Conservation (phyloP, 2,797 vertebrate species). For the Etheostoma perlongum region DNA sequence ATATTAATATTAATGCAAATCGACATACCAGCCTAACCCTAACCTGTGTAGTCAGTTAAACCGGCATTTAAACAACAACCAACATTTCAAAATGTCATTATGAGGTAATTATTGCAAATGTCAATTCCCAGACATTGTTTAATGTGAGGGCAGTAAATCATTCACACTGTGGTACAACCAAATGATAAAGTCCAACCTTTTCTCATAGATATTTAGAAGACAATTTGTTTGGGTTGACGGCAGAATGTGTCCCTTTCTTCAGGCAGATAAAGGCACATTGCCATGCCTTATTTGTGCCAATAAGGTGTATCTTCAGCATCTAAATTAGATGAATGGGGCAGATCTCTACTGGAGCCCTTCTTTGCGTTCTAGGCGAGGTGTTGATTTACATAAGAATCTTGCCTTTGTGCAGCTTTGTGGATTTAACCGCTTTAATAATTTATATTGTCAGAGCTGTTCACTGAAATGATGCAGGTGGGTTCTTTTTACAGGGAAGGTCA, state of each 20-base stretch:
- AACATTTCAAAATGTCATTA: constrained; percentile 2
- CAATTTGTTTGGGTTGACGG: background rate
- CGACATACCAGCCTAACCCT: background rate
- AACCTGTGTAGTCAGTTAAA: background rate
- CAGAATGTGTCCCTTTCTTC: background rate
- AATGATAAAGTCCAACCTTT: constrained; percentile 3
- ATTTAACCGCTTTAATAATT: constrained; percentile 30
- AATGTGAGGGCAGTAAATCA: background rate
- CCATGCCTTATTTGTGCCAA: constrained; percentile 24
- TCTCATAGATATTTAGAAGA: background rate
- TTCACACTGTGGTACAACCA: background rate
- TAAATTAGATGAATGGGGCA: constrained; percentile 12
- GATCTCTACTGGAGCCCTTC: background rate
- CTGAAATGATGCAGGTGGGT: constrained; percentile 14
- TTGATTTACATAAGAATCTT: constrained; percentile 31
- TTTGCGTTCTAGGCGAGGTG: background rate
- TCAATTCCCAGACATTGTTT: background rate
- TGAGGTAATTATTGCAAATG: background rate
- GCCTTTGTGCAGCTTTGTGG: constrained; percentile 26
- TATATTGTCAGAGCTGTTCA: constrained; percentile 3
- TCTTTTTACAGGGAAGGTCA: constrained; percentile 28
- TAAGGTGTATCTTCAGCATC: constrained; percentile 15
- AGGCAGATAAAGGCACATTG: constrained; percentile 8
- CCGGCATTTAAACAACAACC: background rate
- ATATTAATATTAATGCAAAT: background rate